These are phyloP conservation scores for Mesorhabditis sp. DNA, from an alignment of 2,888 invertebrate genomes.

Conservation along the genomic window DNA sequence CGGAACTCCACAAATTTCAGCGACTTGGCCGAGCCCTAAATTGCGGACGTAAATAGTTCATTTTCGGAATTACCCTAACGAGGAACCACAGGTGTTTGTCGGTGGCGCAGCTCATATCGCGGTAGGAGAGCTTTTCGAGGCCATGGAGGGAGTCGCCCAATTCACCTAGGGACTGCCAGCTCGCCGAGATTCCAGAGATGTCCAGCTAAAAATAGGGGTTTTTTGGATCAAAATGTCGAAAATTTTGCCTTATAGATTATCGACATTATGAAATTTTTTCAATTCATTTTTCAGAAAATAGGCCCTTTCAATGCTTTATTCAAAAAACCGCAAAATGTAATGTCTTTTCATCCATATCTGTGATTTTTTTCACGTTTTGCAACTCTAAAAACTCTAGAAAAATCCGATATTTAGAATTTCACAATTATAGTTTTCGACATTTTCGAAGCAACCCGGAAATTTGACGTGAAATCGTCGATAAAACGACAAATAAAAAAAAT, in stretches of 20 bases:
- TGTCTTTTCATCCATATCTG: neutral
- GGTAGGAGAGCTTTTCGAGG: constrained; percentile 38
- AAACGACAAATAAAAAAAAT: neutral
- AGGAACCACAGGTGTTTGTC: constrained; percentile 20
- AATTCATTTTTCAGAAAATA: no score
- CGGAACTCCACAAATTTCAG: constrained; percentile 50
- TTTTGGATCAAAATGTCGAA: neutral
- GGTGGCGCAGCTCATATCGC: constrained; percentile 46
- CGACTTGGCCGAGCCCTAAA: constrained; percentile 33
- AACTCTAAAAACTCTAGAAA: neutral
- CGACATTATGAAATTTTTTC: no score
- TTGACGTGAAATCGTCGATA: neutral
- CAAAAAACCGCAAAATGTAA: neutral
- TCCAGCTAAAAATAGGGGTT: constrained; percentile 32
- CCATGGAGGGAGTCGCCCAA: constrained; percentile 42
- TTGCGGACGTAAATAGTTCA: neutral
- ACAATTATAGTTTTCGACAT: neutral
- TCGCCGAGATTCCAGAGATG: constrained; percentile 48
- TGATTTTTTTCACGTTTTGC: neutral
- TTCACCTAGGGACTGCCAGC: constrained; percentile 37
- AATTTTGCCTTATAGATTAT: no score
- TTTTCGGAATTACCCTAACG: neutral
- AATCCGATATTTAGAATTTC: neutral
- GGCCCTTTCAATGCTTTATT: no score
- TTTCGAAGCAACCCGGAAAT: neutral